A percentile compares a stretch with the other conserved stretches of the same genome.
These are phyloP conservation scores for Apodemus agrarius DNA, from an alignment of 2,797 vertebrate species.

Conservation along the genomic window DNA sequence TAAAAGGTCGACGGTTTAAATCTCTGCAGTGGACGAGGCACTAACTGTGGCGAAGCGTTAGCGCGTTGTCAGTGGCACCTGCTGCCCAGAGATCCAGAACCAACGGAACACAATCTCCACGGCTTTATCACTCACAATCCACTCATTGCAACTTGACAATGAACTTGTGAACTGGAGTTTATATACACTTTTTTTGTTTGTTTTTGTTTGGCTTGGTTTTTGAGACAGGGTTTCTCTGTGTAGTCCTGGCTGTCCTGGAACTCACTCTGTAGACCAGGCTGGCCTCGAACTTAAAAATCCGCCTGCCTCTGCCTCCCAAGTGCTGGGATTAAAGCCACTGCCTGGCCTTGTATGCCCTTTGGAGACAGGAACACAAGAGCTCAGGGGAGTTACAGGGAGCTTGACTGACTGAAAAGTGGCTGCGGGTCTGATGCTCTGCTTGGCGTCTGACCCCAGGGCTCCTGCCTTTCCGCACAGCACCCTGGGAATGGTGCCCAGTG, in stretches of 20 bases:
- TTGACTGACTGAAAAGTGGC: background rate
- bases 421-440: background rate
- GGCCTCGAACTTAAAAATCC: no score
- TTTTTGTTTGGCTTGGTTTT: no score
- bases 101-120: background rate
- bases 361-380: background rate
- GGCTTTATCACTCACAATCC: background rate
- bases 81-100: background rate
- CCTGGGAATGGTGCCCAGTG: background rate
- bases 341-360: background rate
- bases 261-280: no score
- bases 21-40: background rate
- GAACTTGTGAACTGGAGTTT: background rate
- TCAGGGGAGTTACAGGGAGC: background rate
- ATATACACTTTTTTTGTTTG: background rate
- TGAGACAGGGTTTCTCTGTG: no score
- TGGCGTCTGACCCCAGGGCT: background rate
- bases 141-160: background rate
- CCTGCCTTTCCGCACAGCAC: background rate
- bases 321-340: no score
- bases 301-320: no score
- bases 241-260: no score
- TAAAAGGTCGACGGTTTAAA: background rate
- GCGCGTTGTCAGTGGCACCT: constrained; percentile 1
- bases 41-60: background rate